Base-by-base conservation (phyloP, 2,888 invertebrate genomes). In the Phalera bucephala region DNA sequence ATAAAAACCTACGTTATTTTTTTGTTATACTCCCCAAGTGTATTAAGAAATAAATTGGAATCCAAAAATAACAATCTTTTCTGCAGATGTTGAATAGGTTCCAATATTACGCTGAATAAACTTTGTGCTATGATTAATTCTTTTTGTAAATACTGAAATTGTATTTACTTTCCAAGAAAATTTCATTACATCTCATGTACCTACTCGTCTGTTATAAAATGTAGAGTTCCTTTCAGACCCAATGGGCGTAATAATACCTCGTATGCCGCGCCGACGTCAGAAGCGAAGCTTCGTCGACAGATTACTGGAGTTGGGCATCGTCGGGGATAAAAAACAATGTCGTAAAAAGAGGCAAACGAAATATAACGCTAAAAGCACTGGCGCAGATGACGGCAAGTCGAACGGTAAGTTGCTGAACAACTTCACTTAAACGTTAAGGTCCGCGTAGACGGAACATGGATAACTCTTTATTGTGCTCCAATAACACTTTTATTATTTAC, bases 241-340 rank as follows among this genome's bases (percentile, higher is more conserved):
- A 34, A 80, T 96, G 68, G 90, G 86, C 29, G 83, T 90, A n/a
- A n/a, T n/a, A n/a, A n/a, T n/a, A n/a, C n/a, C n/a, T n/a, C n/a
- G n/a, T n/a, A n/a, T n/a, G n/a, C 91, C 91, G 33, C 87, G 91
- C 34, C 93, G 92, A 47, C 92, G 96, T 51, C 91, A 94, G 21
- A 94, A n/a, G n/a, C n/a, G n/a, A n/a, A n/a, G n/a, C n/a, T n/a
- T n/a, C n/a, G n/a, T n/a, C n/a, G n/a, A n/a, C n/a, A n/a, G n/a
- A n/a, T n/a, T n/a, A n/a, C n/a, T n/a, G n/a, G n/a, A n/a, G n/a
- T n/a, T n/a, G n/a, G n/a, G n/a, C n/a, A n/a, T n/a, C n/a, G n/a
- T n/a, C n/a, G n/a, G n/a, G n/a, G n/a, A n/a, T n/a, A n/a, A n/a
- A n/a, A n/a, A n/a, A n/a, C n/a, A n/a, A n/a, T n/a, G n/a, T n/a